A percentile compares a stretch with the other conserved stretches of the same genome.
Evolutionary conservation across 1,140 invertebrate species (phyloP).

Genomic region (Megathymus violae): DNA sequence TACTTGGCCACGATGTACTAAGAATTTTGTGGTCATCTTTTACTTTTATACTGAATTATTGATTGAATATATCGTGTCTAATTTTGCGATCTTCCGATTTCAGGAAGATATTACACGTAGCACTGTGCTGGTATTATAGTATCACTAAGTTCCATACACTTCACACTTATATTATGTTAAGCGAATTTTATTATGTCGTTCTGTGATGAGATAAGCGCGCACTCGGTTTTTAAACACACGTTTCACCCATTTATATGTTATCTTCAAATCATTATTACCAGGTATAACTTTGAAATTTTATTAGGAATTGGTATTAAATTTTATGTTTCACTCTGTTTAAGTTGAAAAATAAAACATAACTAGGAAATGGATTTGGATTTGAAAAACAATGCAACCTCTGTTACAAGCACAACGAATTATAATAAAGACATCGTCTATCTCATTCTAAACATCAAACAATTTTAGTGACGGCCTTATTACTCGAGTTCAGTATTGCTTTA

Average conservation of each 20-base stretch:
- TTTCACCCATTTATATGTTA: too few species aligned
- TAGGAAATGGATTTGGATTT: too few species aligned
- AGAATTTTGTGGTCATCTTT: neutral
- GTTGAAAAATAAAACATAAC: neutral
- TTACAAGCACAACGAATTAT: neutral
- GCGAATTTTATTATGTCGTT: neutral
- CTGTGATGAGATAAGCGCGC: neutral
- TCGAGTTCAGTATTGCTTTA: neutral
- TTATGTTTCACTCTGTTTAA: neutral
- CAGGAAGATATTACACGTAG: neutral
- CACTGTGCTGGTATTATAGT: conserved; percentile 22
- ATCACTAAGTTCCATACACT: conserved; percentile 13
- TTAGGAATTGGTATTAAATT: neutral
- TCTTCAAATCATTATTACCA: neutral
- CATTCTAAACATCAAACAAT: neutral
- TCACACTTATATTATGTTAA: conserved; percentile 10
- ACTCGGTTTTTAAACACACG: too few species aligned
- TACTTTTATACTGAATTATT: neutral
- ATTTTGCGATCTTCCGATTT: neutral
- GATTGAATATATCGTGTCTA: neutral
- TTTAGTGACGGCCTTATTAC: neutral
- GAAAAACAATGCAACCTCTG: neutral
- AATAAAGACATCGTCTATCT: neutral
- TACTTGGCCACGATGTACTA: neutral
- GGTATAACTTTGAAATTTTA: neutral